These are phyloP conservation scores for Parauchenoglanis punctatus DNA, from an alignment of 2,797 vertebrate genomes.

Conservation along the genomic window DNA sequence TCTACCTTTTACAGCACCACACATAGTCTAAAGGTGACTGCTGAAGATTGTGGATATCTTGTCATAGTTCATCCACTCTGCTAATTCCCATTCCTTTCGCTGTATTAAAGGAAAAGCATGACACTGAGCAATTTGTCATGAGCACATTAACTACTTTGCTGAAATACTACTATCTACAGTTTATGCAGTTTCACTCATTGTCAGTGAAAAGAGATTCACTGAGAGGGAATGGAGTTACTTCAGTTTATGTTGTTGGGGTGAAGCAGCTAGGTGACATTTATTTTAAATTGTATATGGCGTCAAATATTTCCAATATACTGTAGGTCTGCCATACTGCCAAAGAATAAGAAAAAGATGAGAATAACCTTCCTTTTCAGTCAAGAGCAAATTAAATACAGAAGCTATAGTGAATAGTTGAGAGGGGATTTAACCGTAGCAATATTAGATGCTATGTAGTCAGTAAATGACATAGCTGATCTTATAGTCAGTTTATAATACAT, in stretches of 20 bases:
- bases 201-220: not conserved
- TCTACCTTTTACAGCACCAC: not conserved
- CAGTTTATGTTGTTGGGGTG: not conserved
- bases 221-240: not conserved
- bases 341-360: not conserved
- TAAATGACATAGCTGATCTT: not conserved
- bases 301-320: not conserved
- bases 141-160: not conserved
- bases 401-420: not conserved
- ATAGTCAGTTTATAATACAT: no score
- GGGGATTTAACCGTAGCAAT: not conserved
- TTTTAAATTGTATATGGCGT: not conserved
- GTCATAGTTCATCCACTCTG: not conserved
- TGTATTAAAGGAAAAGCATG: not conserved
- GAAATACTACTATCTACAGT: not conserved
- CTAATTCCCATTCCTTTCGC: not conserved
- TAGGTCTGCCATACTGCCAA: not conserved
- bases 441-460: not conserved
- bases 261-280: not conserved
- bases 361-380: not conserved
- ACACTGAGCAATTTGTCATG: not conserved
- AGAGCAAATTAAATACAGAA: not conserved
- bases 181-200: not conserved
- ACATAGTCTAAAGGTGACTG: not conserved
- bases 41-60: constrained; percentile 2